phyloP scores from a whole-genome alignment of 2,113 vertebrate species.

The Rhinogobius similis region DNA sequence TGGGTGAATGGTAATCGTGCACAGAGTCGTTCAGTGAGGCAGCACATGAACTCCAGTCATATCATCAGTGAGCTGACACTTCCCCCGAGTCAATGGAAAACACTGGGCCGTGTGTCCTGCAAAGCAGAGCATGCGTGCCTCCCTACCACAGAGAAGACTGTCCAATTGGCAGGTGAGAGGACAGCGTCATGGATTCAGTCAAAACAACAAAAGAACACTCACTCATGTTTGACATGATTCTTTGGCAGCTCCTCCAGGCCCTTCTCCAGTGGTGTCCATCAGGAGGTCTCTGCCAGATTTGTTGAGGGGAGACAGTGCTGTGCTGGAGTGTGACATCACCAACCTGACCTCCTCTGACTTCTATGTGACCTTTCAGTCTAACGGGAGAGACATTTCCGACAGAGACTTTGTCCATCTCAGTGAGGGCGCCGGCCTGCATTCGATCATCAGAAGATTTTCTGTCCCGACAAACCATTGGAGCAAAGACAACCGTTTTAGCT shows the following conservation, averaged over 20 bases:
- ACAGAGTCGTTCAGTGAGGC: rapidly evolving
- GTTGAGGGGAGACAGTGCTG: slow-evolving; percentile 10
- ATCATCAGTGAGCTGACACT: slow-evolving; percentile 30
- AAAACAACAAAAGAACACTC: background rate
- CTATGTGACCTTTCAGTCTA: slow-evolving; percentile 48
- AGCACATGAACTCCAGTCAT: slow-evolving; percentile 1
- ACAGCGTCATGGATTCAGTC: background rate
- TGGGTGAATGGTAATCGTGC: background rate
- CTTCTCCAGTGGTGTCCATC: slow-evolving; percentile 57
- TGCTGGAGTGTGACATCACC: slow-evolving; percentile 62
- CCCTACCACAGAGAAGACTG: background rate
- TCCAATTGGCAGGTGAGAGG: slow-evolving; percentile 28
- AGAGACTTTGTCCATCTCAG: slow-evolving; percentile 38
- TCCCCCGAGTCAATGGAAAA: slow-evolving; percentile 21
- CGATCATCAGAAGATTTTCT: slow-evolving; percentile 31
- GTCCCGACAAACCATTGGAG: slow-evolving; percentile 14
- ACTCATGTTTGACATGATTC: background rate
- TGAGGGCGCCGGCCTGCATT: slow-evolving; percentile 23
- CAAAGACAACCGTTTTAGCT: background rate
- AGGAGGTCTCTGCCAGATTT: slow-evolving; percentile 56
- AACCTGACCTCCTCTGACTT: slow-evolving; percentile 47
- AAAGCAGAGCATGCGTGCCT: slow-evolving; percentile 64
- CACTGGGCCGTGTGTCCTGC: slow-evolving; percentile 40
- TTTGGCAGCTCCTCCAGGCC: slow-evolving; percentile 30
- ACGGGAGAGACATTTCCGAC: background rate